Percentiles rank a stretch among this genome's conserved stretches.
Evolutionary conservation across 2,113 vertebrate genomes (phyloP).

Genomic region (Zosterops lateralis): DNA sequence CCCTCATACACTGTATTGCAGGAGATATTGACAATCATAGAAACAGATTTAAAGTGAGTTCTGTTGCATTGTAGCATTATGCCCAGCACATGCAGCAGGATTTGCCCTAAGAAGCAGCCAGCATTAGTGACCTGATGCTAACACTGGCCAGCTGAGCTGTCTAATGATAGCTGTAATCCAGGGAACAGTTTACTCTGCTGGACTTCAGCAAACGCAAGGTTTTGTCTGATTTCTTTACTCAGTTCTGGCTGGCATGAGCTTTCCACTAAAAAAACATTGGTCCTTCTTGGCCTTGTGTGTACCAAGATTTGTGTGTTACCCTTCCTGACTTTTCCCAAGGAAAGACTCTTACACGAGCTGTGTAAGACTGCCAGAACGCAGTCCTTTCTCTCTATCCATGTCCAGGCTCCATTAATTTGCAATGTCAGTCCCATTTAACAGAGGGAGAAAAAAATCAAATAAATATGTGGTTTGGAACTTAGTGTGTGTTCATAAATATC

Average conservation of each 20-base stretch:
- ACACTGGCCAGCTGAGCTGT: neutral
- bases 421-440: neutral
- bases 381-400: neutral
- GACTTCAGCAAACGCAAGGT: neutral
- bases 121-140: neutral
- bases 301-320: neutral
- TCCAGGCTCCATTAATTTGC: neutral
- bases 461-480: neutral
- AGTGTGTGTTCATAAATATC: neutral
- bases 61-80: neutral
- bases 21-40: neutral
- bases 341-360: neutral
- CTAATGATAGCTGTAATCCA: neutral
- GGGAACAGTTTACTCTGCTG: neutral
- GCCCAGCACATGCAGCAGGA: neutral
- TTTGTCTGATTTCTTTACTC: neutral
- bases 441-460: neutral
- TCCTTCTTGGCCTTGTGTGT: neutral
- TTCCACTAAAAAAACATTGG: neutral
- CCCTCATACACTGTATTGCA: neutral
- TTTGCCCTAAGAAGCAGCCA: neutral
- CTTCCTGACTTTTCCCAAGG: neutral
- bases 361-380: neutral
- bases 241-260: neutral
- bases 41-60: neutral